These are phyloP conservation scores for Pyrochroa serraticornis DNA, from an alignment of 2,888 invertebrate genomes.

Conservation along the genomic window DNA sequence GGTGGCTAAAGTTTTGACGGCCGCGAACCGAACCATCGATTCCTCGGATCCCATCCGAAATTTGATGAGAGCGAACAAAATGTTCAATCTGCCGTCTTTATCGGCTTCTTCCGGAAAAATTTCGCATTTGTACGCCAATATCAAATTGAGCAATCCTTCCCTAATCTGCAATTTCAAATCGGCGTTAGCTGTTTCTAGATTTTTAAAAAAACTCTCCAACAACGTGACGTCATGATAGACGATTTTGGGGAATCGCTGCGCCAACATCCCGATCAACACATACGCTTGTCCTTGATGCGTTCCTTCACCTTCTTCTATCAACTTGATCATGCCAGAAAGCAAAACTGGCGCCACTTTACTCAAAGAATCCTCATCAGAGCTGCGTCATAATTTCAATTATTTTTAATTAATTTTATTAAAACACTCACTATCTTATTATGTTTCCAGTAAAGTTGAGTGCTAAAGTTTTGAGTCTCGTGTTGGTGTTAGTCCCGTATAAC, in stretches of 20 bases:
- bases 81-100: conserved; percentile 52
- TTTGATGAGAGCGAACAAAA: conserved; percentile 66
- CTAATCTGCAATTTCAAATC: conserved; percentile 54
- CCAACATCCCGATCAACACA: conserved; percentile 73
- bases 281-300: conserved; percentile 74
- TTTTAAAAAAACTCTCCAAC: conserved; percentile 62
- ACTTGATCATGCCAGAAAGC: conserved; percentile 73
- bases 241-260: conserved; percentile 65
- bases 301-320: conserved; percentile 69
- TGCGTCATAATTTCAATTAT: conserved; percentile 48
- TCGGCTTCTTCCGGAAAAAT: conserved; percentile 49
- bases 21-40: conserved; percentile 80
- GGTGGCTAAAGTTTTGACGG: conserved; percentile 79
- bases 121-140: conserved; percentile 53
- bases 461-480: conserved; percentile 79
- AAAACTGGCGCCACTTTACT: conserved; percentile 74
- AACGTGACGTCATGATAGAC: conserved; percentile 71
- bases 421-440: conserved; percentile 77
- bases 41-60: conserved; percentile 79
- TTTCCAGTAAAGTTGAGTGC: conserved; percentile 83
- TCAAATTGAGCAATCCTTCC: conserved; percentile 53
- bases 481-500: conserved; percentile 82
- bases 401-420: background rate
- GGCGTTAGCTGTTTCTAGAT: conserved; percentile 57
- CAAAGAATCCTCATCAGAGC: conserved; percentile 67